Evolutionary conservation across 2,888 invertebrate genomes (phyloP).

Genomic region (Mimachlamys varia): DNA sequence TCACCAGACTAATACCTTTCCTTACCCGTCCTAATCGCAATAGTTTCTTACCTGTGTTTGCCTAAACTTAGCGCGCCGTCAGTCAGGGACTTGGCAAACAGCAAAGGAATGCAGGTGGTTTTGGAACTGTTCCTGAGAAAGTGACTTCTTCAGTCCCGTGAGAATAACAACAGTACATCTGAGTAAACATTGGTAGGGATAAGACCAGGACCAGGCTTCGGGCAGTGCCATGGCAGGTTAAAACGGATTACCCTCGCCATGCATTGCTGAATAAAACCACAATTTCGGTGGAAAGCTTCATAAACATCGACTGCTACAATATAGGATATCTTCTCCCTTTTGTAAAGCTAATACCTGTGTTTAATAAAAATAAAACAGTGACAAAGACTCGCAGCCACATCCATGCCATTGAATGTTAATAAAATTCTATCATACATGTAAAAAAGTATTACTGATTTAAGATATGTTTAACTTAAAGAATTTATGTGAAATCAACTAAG

Average conservation of each 20-base stretch:
- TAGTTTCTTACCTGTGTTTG: not conserved
- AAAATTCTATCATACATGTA: not conserved
- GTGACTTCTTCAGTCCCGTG: slow-evolving; percentile 31
- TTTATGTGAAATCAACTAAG: slow-evolving; percentile 3
- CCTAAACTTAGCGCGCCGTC: slow-evolving; percentile 15
- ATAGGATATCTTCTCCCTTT: not conserved
- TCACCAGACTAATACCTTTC: not conserved
- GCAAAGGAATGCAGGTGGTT: not conserved
- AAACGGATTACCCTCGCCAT: not conserved
- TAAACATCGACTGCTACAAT: not conserved
- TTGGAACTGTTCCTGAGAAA: slow-evolving; percentile 32
- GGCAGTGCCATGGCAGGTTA: slow-evolving; percentile 5
- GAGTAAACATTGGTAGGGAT: not conserved
- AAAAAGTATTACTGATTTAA: not conserved
- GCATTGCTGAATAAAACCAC: not conserved
- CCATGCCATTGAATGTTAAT: too few species aligned
- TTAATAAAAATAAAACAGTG: too few species aligned
- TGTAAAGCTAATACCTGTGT: not conserved
- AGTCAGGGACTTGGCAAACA: not conserved
- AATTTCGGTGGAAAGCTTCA: not conserved
- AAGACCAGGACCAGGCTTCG: not conserved
- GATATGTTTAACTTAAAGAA: not conserved
- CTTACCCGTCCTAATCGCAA: not conserved
- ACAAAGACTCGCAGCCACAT: too few species aligned
- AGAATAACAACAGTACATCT: not conserved